A percentile compares a stretch with the other conserved stretches of the same genome.
Conservation (phyloP, 2,797 vertebrate genomes). For the Meriones psammophilus region DNA sequence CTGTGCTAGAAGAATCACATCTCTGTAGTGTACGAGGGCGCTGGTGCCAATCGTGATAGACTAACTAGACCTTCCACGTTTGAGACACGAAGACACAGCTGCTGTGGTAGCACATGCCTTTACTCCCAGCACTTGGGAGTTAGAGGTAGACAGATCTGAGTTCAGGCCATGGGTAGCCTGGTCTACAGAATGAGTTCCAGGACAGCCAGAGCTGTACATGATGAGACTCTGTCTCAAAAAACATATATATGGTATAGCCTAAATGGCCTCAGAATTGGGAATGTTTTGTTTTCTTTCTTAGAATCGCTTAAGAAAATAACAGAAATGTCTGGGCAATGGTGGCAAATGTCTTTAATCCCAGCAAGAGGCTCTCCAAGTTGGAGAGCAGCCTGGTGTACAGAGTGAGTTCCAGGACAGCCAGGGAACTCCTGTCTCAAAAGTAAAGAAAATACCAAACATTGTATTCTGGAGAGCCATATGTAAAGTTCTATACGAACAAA, state of each 20-base stretch:
- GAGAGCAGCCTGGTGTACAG: neutral
- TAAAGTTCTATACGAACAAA: conserved; percentile 42
- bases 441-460: neutral
- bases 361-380: neutral
- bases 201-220: neutral
- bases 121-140: neutral
- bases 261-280: neutral
- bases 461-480: conserved; percentile 2
- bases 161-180: neutral
- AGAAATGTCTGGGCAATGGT: conserved; percentile 17
- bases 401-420: neutral
- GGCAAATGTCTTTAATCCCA: no score
- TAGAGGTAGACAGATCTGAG: neutral
- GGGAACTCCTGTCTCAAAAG: neutral
- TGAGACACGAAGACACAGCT: neutral
- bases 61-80: conserved; percentile 30
- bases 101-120: neutral
- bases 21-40: conserved; percentile 1
- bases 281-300: conserved; percentile 40
- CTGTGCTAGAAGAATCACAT: neutral
- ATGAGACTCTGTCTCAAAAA: neutral
- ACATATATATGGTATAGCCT: neutral
- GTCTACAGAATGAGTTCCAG: neutral
- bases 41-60: conserved; percentile 26
- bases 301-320: conserved; percentile 25